Conservation (phyloP, 2,888 invertebrate species). For the Eupithecia pulchellata region DNA sequence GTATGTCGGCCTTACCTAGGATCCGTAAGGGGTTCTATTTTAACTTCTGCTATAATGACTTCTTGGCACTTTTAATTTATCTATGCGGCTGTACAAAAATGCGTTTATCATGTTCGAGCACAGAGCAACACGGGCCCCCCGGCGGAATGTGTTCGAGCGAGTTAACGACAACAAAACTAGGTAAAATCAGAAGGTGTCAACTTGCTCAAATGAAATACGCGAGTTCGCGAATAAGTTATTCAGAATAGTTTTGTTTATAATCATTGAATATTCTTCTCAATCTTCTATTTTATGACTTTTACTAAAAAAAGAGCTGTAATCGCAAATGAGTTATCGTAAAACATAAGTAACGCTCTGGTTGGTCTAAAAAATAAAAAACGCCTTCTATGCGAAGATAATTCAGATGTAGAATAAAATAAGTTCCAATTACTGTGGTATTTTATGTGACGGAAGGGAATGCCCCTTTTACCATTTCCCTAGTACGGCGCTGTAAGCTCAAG, state of each 20-base stretch:
- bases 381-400: not conserved
- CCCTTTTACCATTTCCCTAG: not conserved
- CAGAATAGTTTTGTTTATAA: not conserved
- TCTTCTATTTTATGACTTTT: not conserved
- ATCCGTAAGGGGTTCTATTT: not conserved
- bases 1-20: conserved; percentile 8
- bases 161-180: no score
- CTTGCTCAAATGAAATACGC: no score
- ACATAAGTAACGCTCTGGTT: not conserved
- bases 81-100: no score
- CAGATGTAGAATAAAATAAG: not conserved
- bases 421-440: not conserved
- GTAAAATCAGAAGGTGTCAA: no score
- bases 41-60: no score
- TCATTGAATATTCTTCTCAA: not conserved
- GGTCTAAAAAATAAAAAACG: not conserved
- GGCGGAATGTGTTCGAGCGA: no score
- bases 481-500: not conserved
- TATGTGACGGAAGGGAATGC: not conserved
- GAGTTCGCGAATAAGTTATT: no score
- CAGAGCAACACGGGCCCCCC: no score
- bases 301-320: not conserved
- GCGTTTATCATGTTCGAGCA: no score
- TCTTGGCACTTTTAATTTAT: no score
- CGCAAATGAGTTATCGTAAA: not conserved